Conservation (phyloP, 2,113 vertebrate genomes). For the human region GRCh38 chrX:107684501-107685000, state of each 20-base stretch:
- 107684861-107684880: background rate
- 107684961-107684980: constrained; percentile 57
- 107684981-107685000: constrained; percentile 66
- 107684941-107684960: constrained; percentile 61
- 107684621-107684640: background rate
- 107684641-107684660: background rate
- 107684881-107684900: background rate
- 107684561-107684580: background rate
- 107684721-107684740: background rate
- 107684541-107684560: background rate
- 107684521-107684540: background rate
- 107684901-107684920: background rate
- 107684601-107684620: background rate
- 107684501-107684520: background rate
- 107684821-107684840: background rate
- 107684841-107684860: constrained; percentile 24
- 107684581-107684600: background rate
- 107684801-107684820: background rate
- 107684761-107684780: background rate
- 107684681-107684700: background rate
- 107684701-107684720: background rate
- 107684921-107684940: background rate
- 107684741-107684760: background rate
- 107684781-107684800: background rate
- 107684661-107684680: background rate